phyloP scores from a whole-genome alignment of 2,113 vertebrate species.

The Phalacrocorax pelagicus region DNA sequence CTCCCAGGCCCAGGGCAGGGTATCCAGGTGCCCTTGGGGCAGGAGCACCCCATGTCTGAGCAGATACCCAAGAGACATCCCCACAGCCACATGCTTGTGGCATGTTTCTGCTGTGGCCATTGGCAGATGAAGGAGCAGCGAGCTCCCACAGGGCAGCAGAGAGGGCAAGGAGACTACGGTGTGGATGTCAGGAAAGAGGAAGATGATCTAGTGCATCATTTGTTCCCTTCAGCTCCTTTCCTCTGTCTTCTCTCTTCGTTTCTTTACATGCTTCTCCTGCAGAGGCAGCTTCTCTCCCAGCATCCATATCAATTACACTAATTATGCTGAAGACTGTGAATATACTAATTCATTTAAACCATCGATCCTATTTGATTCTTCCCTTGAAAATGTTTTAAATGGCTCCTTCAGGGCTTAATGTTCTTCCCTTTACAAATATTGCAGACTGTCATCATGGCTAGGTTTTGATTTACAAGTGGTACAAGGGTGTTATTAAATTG shows the following conservation, averaged over 20 bases:
- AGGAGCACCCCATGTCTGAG: rapidly evolving
- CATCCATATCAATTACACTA: rapidly evolving
- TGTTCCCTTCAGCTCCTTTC: not conserved
- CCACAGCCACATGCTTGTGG: rapidly evolving
- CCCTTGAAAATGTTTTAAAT: not conserved
- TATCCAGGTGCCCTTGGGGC: too few species aligned
- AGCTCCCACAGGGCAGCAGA: not conserved
- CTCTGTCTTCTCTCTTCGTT: not conserved
- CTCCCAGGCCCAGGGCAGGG: not conserved
- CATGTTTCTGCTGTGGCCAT: rapidly evolving
- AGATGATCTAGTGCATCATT: not conserved
- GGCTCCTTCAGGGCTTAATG: not conserved
- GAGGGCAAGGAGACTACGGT: rapidly evolving
- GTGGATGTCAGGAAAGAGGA: not conserved
- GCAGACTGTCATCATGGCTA: not conserved
- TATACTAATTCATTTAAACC: not conserved
- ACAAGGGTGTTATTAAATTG: not conserved
- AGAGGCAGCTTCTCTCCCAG: not conserved
- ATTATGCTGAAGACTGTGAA: not conserved
- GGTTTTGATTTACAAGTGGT: not conserved
- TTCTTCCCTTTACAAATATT: not conserved
- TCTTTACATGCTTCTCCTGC: not conserved
- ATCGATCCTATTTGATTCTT: not conserved
- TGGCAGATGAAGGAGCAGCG: rapidly evolving
- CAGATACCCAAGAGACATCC: too few species aligned